Conservation (phyloP, 2,113 vertebrate species). For the Uria aalge region DNA sequence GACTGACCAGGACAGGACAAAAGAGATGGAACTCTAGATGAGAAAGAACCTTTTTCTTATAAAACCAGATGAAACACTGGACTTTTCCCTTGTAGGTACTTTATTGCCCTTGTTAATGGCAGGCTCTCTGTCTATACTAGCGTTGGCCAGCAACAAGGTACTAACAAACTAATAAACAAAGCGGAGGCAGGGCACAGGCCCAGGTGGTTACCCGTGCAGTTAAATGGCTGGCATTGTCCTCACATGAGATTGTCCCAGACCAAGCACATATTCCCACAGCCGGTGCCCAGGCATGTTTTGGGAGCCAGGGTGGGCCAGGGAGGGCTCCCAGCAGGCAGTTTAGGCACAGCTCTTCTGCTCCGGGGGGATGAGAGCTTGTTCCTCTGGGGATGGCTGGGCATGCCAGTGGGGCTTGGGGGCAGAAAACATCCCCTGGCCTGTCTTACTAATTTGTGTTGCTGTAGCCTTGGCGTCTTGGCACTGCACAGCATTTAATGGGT, state of each 20-base stretch:
- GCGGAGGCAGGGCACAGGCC: background rate
- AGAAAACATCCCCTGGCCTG: background rate
- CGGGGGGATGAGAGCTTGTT: rapidly evolving
- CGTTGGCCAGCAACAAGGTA: background rate
- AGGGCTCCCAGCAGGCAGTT: background rate
- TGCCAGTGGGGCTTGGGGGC: rapidly evolving
- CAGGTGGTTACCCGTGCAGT: background rate
- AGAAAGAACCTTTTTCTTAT: background rate
- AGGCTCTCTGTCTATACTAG: background rate
- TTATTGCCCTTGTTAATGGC: background rate
- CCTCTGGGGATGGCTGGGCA: background rate
- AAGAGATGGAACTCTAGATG: background rate
- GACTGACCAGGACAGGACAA: background rate
- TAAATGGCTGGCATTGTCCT: background rate
- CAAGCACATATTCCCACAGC: background rate
- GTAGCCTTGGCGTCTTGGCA: background rate
- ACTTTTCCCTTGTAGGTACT: background rate
- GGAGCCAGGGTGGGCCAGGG: background rate
- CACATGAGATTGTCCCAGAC: background rate
- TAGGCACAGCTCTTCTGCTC: background rate
- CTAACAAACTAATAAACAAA: background rate
- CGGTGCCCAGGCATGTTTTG: background rate
- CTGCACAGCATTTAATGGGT: background rate
- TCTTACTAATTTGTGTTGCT: background rate
- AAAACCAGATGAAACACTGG: background rate